Evolutionary conservation across 2,797 vertebrate genomes (phyloP).

Genomic region (Halcyon leucocephala): DNA sequence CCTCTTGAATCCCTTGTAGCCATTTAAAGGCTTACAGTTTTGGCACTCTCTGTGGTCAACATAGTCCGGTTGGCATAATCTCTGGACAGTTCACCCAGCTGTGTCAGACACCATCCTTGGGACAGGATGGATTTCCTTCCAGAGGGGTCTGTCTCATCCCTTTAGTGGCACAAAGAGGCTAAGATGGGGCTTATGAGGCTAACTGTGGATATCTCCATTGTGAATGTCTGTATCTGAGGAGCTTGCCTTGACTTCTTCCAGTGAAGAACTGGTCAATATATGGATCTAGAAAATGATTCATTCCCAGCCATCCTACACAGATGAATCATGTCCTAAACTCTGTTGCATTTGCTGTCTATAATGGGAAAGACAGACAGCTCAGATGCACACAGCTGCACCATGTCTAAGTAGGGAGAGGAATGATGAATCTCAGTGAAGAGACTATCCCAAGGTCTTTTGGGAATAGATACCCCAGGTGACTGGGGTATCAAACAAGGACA

Average conservation of each 20-base stretch:
- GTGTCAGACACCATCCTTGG: fast-evolving
- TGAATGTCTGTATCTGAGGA: not conserved
- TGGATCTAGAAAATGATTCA: conserved; percentile 18
- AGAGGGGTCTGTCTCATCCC: fast-evolving
- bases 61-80: fast-evolving
- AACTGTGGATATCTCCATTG: not conserved
- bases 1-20: not conserved
- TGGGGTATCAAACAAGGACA: not conserved
- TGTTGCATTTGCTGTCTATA: conserved; percentile 5
- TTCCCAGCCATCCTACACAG: not conserved
- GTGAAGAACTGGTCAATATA: not conserved
- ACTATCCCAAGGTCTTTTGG: not conserved
- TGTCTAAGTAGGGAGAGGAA: fast-evolving
- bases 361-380: conserved; percentile 17
- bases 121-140: not conserved
- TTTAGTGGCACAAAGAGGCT: not conserved
- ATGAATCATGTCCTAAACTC: not conserved
- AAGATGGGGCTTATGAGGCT: fast-evolving
- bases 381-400: not conserved
- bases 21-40: not conserved
- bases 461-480: too few species aligned
- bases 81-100: not conserved
- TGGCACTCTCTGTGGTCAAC: fast-evolving
- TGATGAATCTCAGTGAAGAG: not conserved
- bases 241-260: not conserved